phyloP scores from a whole-genome alignment of 2,888 invertebrate species.

The Conchocele bisecta region DNA sequence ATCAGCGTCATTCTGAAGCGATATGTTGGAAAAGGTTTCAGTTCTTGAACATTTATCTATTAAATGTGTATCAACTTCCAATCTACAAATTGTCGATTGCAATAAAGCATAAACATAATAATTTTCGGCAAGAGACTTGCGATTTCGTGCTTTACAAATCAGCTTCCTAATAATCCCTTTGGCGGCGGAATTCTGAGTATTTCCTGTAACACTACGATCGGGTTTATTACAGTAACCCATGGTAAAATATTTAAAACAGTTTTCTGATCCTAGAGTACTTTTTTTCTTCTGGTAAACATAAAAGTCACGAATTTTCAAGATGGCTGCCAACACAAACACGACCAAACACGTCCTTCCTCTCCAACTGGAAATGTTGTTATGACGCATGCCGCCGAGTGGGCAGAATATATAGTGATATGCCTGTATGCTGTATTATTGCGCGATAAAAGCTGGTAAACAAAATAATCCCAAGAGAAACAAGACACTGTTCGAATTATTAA shows the following conservation, averaged over 20 bases:
- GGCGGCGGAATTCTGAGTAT: background rate
- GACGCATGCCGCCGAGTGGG: background rate
- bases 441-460: slow-evolving; percentile 1
- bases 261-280: too few relatives aligned
- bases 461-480: background rate
- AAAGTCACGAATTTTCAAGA: slow-evolving; percentile 5
- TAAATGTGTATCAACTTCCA: slow-evolving; percentile 26
- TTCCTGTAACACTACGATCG: too few relatives aligned
- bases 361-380: background rate
- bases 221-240: slow-evolving; percentile 7
- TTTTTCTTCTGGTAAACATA: too few relatives aligned
- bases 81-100: slow-evolving; percentile 43
- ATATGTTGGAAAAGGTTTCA: too few relatives aligned
- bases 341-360: background rate
- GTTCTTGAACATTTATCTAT: slow-evolving; percentile 7
- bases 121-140: slow-evolving; percentile 44
- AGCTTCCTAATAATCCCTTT: slow-evolving; percentile 27
- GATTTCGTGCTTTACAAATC: slow-evolving; percentile 42
- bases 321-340: slow-evolving; percentile 7
- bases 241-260: background rate
- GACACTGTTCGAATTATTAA: too few relatives aligned
- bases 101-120: slow-evolving; percentile 49
- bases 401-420: background rate
- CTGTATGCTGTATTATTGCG: background rate
- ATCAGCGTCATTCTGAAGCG: too few relatives aligned